Base-by-base conservation (phyloP, 2,888 invertebrate genomes). In the Myopa testacea region DNA sequence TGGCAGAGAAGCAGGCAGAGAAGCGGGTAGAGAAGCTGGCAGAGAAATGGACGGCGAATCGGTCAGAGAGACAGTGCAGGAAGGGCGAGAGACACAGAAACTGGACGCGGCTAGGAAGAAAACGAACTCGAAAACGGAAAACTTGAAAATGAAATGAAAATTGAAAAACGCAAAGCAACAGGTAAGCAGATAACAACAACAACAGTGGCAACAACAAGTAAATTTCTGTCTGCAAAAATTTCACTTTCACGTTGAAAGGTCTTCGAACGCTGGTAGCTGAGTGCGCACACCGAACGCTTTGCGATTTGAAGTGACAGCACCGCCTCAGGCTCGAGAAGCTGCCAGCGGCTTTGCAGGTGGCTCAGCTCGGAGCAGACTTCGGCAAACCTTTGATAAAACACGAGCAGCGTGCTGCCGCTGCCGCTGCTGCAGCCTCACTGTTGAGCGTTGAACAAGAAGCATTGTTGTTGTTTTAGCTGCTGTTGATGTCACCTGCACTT, bases 191-290 rank as follows among this genome's bases (percentile, higher is more conserved):
- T 1, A 63, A 63, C 34, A 12, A 19, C 63, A 63, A 63, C 26
- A 63, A 63, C 19, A 26, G 5, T 4, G 63, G 26, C 26, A 26
- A 26, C 6, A 6, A 60, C 6, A 19, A 60, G 12, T 55, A 16
- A 10, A 55, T 55, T 10, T 72, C 75, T 78, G 45, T 10, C 75
- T 63, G 69, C 37, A 76, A 72, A 83, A 87, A 85, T 86, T 87
- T 86, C 86, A 86, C 86, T 86, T 86, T 86, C 87, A 87, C 86
- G 68, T 75, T 12, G 83, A 86, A 86, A 86, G 87, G 86, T 86
- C 86, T 87, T 82, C 81, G 83, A 81, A 82, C 81, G 83, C 75
- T 70, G 60, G 78, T 75, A 77, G 71, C 63, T 75, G 77, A 70
- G 72, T 65, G 55, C 67, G 67, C 37, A 12, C 34, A 6, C 63